Percentiles rank a stretch among this genome's conserved stretches.
Evolutionary conservation across 2,888 invertebrate genomes (phyloP).

Genomic region (Nematopogon swammerdamellus): DNA sequence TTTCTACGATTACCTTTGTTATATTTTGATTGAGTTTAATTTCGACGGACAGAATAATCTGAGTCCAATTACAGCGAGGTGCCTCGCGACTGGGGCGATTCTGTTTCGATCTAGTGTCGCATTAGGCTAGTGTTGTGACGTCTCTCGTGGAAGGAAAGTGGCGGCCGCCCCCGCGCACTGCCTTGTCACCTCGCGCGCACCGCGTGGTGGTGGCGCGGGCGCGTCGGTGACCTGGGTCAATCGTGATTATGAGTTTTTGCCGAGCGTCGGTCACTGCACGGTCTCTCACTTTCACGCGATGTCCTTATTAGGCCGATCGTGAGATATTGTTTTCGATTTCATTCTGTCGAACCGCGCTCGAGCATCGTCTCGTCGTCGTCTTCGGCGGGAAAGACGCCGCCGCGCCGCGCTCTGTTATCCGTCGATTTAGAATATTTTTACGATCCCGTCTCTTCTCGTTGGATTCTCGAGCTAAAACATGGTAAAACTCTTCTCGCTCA

Average conservation of each 20-base stretch:
- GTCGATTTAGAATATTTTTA: neutral
- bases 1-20: neutral
- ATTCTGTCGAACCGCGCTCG: slow-evolving; percentile 17
- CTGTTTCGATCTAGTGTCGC: neutral
- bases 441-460: too few species aligned
- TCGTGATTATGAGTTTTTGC: slow-evolving; percentile 26
- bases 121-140: neutral
- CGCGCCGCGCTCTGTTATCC: neutral
- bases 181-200: neutral
- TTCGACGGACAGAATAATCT: neutral
- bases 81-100: neutral
- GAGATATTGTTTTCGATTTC: slow-evolving; percentile 40
- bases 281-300: slow-evolving; percentile 36
- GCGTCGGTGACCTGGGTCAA: neutral
- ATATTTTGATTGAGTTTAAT: neutral
- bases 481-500: neutral
- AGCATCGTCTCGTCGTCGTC: neutral
- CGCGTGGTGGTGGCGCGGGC: neutral
- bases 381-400: neutral
- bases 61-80: neutral
- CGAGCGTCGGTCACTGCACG: slow-evolving; percentile 9
- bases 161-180: neutral
- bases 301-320: slow-evolving; percentile 30
- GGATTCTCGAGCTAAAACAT: too few species aligned
- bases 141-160: neutral